These are phyloP conservation scores for Bambusicola thoracicus DNA, from an alignment of 2,113 vertebrate genomes.

Conservation along the genomic window DNA sequence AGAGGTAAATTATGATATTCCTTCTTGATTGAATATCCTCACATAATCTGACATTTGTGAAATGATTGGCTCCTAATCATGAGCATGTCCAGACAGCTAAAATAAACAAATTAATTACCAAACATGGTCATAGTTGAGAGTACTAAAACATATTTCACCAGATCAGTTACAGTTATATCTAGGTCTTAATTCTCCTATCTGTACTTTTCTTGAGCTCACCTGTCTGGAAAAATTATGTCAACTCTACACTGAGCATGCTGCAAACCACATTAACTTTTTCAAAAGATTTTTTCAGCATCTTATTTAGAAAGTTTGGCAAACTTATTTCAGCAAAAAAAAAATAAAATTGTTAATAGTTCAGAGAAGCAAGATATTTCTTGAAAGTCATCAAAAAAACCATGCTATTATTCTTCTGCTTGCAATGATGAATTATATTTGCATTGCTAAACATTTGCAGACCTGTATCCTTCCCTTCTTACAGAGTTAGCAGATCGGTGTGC, in stretches of 20 bases:
- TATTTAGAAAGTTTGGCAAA: background rate
- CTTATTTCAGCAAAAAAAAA: background rate
- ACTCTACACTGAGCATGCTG: fast-evolving
- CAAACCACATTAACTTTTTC: background rate
- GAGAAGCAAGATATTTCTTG: background rate
- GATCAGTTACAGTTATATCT: background rate
- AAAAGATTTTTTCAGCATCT: background rate
- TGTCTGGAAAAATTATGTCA: background rate
- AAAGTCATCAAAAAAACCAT: background rate
- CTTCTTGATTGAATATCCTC: background rate
- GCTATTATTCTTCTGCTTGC: background rate
- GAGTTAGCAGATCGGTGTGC: background rate
- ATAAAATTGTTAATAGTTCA: background rate
- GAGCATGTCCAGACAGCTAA: background rate
- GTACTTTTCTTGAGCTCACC: background rate
- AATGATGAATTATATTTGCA: background rate
- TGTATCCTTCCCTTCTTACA: background rate
- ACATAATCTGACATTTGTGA: background rate
- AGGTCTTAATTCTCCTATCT: background rate
- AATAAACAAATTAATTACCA: background rate
- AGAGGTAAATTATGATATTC: background rate
- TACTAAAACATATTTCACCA: background rate
- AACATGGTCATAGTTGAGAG: background rate
- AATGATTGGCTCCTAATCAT: background rate
- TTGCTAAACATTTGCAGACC: background rate